Base-by-base conservation (phyloP, 2,797 vertebrate genomes). In the Etheostoma nigrum region DNA sequence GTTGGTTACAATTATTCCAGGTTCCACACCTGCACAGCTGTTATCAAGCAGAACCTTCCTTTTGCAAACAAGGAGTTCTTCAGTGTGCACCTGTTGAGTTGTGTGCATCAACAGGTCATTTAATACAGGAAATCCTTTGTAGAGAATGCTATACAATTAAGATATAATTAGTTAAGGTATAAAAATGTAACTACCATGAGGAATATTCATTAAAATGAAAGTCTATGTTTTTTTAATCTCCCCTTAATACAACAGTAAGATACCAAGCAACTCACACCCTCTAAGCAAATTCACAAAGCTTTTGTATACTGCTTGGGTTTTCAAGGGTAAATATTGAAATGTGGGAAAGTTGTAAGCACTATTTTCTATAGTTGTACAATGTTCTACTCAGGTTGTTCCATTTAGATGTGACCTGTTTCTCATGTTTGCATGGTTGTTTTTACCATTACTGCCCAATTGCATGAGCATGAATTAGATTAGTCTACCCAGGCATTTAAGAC, bases 391-490 rank as follows among this genome's bases (percentile, higher is more conserved):
- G 8, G 53, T 21, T 58, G 21, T 14, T 18, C 45, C 44, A 33
- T 61, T 57, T 45, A 48, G 42, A 66, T 44, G 52, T 45, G 58
- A 67, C 54, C 70, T 59, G 72, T 60, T 64, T 74, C 30, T 65
- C 47, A 40, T 66, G 75, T 72, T 27, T 25, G 10, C 33, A 1
- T 21, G 13, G 69, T 88, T 82, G 72, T 81, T 85, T 83, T 85
- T 70, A 68, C 33, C 53, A 49, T 71, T 27, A 60, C 25, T 33
- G 74, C 67, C 40, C 36, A 66, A 30, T 66, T 58, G 65, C 72
- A 86, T 62, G 59, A 53, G 59, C 14, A 67, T 55, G 80, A 88
- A 93, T 92, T 74, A 57, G 78, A 88, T 92, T 86, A 87, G 68
- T 19, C 36, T 51, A 2, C 7, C 27, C 51, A 52, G 21, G 76